phyloP scores from a whole-genome alignment of 1,140 invertebrate species.

The Hylyphantes graminicola region DNA sequence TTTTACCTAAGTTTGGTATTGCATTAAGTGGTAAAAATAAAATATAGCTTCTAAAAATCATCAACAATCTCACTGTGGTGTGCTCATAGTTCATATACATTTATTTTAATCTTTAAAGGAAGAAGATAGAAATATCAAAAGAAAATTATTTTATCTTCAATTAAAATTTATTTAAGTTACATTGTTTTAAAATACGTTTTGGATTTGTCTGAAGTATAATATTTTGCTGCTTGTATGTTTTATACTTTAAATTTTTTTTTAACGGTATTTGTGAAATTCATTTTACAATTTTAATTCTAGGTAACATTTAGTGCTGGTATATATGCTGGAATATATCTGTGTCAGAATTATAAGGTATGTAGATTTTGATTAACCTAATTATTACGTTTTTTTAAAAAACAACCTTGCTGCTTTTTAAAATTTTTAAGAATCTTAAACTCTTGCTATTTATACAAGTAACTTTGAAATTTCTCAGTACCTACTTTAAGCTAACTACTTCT shows the following conservation, averaged over 20 bases:
- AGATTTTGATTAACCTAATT: constrained; percentile 37
- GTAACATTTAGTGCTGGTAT: constrained; percentile 79
- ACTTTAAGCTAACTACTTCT: background rate
- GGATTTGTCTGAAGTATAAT: no score
- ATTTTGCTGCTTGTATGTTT: no score
- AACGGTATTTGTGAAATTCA: background rate
- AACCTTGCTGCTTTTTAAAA: constrained; percentile 9
- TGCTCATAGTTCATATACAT: no score
- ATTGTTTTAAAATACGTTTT: no score
- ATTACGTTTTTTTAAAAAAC: background rate
- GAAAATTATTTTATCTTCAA: no score
- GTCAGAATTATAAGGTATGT: constrained; percentile 84
- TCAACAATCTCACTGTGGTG: no score
- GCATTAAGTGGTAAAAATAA: no score
- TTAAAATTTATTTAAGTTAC: no score
- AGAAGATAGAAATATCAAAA: no score
- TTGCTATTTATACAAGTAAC: background rate
- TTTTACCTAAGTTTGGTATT: no score
- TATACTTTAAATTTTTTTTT: background rate
- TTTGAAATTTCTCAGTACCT: background rate
- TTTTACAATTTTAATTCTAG: constrained; percentile 67
- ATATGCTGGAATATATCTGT: constrained; percentile 82
- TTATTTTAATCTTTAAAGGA: no score
- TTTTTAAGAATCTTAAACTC: constrained; percentile 3
- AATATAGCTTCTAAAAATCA: no score